A percentile compares a stretch with the other conserved stretches of the same genome.
phyloP scores from a whole-genome alignment of 2,797 vertebrate species.

The Spondyliosoma cantharus region DNA sequence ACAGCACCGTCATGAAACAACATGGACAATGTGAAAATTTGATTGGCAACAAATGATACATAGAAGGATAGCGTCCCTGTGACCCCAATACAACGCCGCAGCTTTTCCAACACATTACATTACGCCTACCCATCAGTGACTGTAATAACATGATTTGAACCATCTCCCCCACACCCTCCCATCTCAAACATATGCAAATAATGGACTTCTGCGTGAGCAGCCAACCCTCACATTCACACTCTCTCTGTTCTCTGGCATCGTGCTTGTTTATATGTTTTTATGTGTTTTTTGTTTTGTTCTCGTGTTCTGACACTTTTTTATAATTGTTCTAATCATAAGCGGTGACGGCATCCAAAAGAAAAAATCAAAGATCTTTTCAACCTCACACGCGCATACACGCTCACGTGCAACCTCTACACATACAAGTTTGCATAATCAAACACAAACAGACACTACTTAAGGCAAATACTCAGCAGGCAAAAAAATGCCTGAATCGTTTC shows the following conservation, averaged over 20 bases:
- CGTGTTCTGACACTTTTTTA: not conserved
- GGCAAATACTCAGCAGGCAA: conserved; percentile 11
- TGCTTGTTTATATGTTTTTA: not conserved
- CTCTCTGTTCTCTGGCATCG: not conserved
- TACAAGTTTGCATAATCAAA: conserved; percentile 3
- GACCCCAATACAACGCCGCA: not conserved
- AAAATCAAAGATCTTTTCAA: conserved; percentile 1
- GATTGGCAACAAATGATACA: not conserved
- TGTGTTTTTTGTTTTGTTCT: not conserved
- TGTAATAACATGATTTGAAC: conserved; percentile 17
- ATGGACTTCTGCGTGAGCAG: not conserved
- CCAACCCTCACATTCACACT: not conserved
- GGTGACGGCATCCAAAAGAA: not conserved
- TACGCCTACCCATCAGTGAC: conserved; percentile 19
- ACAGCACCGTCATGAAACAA: not conserved
- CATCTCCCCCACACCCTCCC: not conserved
- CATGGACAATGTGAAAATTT: not conserved
- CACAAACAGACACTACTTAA: conserved; percentile 12
- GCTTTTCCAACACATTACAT: conserved; percentile 3
- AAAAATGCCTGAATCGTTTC: conserved; percentile 1
- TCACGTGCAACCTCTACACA: not conserved
- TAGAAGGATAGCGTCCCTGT: not conserved
- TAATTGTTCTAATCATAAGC: not conserved
- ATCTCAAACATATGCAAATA: conserved; percentile 5
- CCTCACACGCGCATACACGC: not conserved